These are phyloP conservation scores for Choristoneura fumiferana DNA, from an alignment of 1,140 invertebrate species.

Conservation along the genomic window DNA sequence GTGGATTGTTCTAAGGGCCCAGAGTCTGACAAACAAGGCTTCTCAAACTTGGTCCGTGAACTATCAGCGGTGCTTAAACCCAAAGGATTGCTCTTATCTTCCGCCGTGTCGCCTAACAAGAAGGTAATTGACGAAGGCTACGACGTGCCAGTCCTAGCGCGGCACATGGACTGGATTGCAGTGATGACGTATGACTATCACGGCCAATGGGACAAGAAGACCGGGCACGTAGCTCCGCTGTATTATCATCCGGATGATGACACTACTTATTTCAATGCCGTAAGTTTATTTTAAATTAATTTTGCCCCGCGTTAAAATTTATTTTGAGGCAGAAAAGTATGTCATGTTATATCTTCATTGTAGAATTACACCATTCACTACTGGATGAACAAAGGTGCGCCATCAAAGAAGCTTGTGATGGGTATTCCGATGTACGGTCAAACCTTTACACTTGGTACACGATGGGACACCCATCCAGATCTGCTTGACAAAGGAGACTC, in stretches of 20 bases:
- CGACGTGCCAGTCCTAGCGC: constrained; percentile 85
- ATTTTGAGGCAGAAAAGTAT: no score
- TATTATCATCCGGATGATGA: constrained; percentile 89
- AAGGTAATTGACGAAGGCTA: constrained; percentile 92
- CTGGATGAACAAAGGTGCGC: constrained; percentile 91
- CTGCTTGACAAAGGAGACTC: constrained; percentile 71
- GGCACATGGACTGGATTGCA: constrained; percentile 91
- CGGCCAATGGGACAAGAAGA: constrained; percentile 94
- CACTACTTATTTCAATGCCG: constrained; percentile 84
- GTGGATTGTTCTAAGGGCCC: constrained; percentile 92
- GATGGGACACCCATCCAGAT: constrained; percentile 41
- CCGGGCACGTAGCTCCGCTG: constrained; percentile 91
- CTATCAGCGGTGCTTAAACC: constrained; percentile 86
- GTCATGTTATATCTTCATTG: constrained; percentile 21
- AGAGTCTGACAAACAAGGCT: constrained; percentile 88
- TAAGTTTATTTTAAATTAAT: constrained; percentile 57
- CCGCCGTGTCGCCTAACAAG: constrained; percentile 93
- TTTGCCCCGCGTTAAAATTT: background rate
- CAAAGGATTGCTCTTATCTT: constrained; percentile 86
- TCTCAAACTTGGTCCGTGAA: constrained; percentile 86
- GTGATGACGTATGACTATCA: constrained; percentile 95
- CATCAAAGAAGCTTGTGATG: constrained; percentile 89
- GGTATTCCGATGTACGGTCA: constrained; percentile 95
- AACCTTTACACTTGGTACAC: constrained; percentile 84
- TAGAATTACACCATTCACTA: constrained; percentile 93